Conservation (phyloP, 1,140 invertebrate species). For the Ips nitidus region DNA sequence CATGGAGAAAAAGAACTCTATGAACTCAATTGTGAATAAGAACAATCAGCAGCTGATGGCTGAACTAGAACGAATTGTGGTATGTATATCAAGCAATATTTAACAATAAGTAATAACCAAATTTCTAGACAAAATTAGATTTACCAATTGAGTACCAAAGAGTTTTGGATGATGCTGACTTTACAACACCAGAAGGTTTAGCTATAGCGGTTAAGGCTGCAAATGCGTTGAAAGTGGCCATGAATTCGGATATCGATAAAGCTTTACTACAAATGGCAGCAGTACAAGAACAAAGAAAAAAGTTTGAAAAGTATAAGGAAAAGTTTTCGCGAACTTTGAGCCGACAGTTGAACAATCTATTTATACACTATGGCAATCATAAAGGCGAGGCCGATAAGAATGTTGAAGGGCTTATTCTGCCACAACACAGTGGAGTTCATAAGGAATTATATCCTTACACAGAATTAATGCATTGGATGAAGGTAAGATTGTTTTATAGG, state of each 20-base stretch:
- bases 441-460: slow-evolving; percentile 80
- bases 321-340: slow-evolving; percentile 82
- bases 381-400: slow-evolving; percentile 52
- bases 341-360: slow-evolving; percentile 88
- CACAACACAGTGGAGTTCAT: slow-evolving; percentile 78
- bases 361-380: slow-evolving; percentile 81
- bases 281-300: slow-evolving; percentile 85
- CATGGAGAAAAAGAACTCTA: slow-evolving; percentile 89
- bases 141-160: slow-evolving; percentile 69
- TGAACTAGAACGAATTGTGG: slow-evolving; percentile 80
- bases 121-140: slow-evolving; percentile 69
- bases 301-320: slow-evolving; percentile 80
- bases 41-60: slow-evolving; percentile 80
- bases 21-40: slow-evolving; percentile 82
- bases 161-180: slow-evolving; percentile 59
- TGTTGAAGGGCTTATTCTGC: slow-evolving; percentile 68
- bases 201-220: slow-evolving; percentile 78
- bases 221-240: slow-evolving; percentile 74
- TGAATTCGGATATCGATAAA: slow-evolving; percentile 70
- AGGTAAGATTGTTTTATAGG: slow-evolving; percentile 33
- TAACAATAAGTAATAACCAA: slow-evolving; percentile 11
- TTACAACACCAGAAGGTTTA: slow-evolving; percentile 72
- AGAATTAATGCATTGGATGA: slow-evolving; percentile 84
- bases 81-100: slow-evolving; percentile 52
- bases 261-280: slow-evolving; percentile 71